These are phyloP conservation scores for Caenorhabditis tropicalis DNA, from an alignment of 1,140 invertebrate species.

Conservation along the genomic window DNA sequence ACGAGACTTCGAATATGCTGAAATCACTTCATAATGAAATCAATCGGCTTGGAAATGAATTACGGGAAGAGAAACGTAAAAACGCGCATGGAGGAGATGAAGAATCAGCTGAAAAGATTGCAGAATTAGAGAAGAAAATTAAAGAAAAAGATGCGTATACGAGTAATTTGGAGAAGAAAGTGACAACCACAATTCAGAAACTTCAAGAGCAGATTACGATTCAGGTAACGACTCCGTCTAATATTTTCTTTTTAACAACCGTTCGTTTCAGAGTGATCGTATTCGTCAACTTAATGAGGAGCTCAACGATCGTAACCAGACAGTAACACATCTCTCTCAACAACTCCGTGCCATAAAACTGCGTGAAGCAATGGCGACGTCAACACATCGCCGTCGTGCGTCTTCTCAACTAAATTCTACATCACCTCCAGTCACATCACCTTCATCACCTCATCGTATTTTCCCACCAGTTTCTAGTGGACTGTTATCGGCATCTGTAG, in stretches of 20 bases:
- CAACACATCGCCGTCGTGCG: neutral
- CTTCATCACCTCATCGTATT: conserved; percentile 11
- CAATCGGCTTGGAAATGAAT: neutral
- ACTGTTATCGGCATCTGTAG: neutral
- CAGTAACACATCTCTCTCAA: neutral
- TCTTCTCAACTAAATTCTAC: neutral
- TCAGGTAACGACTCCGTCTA: neutral
- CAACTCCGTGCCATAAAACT: conserved; percentile 24
- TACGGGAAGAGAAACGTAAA: conserved; percentile 4
- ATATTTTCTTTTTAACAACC: neutral
- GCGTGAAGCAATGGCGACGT: conserved; percentile 13
- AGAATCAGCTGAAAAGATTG: neutral
- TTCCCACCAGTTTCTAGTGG: conserved; percentile 13
- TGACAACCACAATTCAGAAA: neutral
- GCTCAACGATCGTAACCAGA: conserved; percentile 1
- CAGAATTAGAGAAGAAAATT: neutral
- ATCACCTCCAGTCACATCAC: conserved; percentile 1
- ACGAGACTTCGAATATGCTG: conserved; percentile 22
- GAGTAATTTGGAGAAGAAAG: conserved; percentile 23
- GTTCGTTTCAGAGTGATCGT: neutral
- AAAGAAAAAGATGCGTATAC: neutral
- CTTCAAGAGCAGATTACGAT: conserved; percentile 9
- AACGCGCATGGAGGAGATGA: neutral
- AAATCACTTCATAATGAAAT: conserved; percentile 36
- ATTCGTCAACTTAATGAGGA: conserved; percentile 19